Evolutionary conservation across 2,888 invertebrate genomes (phyloP).

Genomic region (Drosophila quinaria): DNA sequence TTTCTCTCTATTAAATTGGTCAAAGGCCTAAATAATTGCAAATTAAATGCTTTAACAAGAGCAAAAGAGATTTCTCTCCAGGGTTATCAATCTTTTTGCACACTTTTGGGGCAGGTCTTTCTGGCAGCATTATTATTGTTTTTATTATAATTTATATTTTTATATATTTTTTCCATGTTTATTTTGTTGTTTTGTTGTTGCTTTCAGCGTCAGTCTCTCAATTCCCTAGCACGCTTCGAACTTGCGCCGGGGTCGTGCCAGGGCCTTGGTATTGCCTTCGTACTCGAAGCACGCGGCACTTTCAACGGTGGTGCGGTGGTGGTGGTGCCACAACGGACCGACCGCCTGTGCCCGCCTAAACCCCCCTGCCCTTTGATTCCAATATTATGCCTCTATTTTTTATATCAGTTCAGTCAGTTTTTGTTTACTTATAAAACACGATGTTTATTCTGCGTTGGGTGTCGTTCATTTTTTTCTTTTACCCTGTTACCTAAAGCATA

Average conservation of each 20-base stretch:
- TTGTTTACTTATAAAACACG: constrained; percentile 70
- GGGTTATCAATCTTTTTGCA: constrained; percentile 21
- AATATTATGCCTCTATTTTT: constrained; percentile 20
- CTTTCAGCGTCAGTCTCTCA: constrained; percentile 20
- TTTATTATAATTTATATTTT: constrained; percentile 3
- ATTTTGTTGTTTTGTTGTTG: constrained; percentile 4
- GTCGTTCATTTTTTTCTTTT: constrained; percentile 33
- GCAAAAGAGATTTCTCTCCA: constrained; percentile 31
- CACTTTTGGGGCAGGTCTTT: constrained; percentile 49
- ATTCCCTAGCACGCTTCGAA: constrained; percentile 44
- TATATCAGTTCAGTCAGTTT: constrained; percentile 51
- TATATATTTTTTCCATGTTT: background rate
- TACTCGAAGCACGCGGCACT: constrained; percentile 33
- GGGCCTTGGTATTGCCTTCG: constrained; percentile 50
- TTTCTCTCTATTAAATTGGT: constrained; percentile 71
- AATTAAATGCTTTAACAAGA: constrained; percentile 56
- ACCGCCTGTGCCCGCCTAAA: constrained; percentile 4
- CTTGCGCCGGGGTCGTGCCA: constrained; percentile 48
- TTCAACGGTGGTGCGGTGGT: constrained; percentile 10
- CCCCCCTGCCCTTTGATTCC: constrained; percentile 4
- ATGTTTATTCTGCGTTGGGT: constrained; percentile 63
- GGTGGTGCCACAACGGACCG: constrained; percentile 8
- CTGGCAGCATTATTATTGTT: constrained; percentile 23
- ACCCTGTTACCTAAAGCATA: constrained; percentile 13
- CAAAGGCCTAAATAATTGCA: constrained; percentile 81